These are phyloP conservation scores for Anabas testudineus DNA, from an alignment of 2,797 vertebrate genomes.

Conservation along the genomic window DNA sequence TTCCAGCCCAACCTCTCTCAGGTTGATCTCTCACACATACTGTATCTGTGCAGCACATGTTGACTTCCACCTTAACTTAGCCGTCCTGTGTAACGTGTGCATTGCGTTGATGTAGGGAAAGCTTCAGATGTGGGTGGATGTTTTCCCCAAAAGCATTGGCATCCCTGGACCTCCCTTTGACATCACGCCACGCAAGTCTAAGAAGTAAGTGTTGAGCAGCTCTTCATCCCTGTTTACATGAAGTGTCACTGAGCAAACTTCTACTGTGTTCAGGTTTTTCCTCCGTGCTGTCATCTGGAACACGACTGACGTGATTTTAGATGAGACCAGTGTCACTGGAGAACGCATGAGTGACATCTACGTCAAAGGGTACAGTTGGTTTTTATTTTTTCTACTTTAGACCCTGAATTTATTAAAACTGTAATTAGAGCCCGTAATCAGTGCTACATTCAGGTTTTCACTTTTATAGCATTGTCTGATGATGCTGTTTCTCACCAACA, in stretches of 20 bases:
- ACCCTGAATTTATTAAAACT: not conserved
- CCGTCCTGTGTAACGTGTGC: not conserved
- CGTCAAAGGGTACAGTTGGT: constrained; percentile 90
- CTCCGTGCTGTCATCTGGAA: constrained; percentile 96
- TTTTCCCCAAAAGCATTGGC: constrained; percentile 95
- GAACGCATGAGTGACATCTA: constrained; percentile 99
- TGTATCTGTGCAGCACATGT: not conserved
- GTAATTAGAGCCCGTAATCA: not conserved
- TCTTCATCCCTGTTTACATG: not conserved
- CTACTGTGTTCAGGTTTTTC: constrained; percentile 80
- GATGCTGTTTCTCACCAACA: not conserved
- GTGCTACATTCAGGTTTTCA: no score
- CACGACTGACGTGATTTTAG: constrained; percentile 94
- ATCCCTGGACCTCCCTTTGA: constrained; percentile 94
- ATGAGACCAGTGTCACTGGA: constrained; percentile 97
- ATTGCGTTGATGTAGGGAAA: constrained; percentile 84
- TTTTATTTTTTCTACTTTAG: constrained; percentile 50
- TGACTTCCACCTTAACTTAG: not conserved
- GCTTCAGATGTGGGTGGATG: constrained; percentile 98
- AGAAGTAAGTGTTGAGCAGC: constrained; percentile 83
- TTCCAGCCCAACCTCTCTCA: constrained; percentile 96
- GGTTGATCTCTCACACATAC: constrained; percentile 73
- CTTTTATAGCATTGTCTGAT: not conserved
- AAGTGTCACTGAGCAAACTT: not conserved
- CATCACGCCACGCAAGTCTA: constrained; percentile 93